Evolutionary conservation across 1,140 invertebrate genomes (phyloP).

Genomic region (Penaeus japonicus): DNA sequence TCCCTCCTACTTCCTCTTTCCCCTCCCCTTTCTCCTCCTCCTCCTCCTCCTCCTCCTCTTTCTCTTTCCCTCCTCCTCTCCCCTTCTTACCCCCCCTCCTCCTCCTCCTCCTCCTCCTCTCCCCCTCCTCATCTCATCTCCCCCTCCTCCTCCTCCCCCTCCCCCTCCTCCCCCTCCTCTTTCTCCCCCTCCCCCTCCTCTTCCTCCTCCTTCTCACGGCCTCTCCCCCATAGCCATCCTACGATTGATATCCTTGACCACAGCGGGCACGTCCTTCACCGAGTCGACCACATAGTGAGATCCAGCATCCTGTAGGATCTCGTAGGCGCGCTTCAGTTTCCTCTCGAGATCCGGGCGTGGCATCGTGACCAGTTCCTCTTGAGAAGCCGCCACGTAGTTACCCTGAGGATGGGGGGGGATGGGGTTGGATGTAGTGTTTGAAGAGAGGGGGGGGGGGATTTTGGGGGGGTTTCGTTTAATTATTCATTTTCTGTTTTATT

Average conservation of each 20-base stretch:
- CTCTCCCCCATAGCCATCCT: slow-evolving; percentile 63
- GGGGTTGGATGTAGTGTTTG: background rate
- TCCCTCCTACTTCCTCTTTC: no score
- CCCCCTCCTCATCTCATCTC: no score
- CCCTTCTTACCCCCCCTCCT: no score
- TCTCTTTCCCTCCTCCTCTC: no score
- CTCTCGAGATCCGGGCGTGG: slow-evolving; percentile 61
- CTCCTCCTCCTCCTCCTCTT: no score
- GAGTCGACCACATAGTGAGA: slow-evolving; percentile 66
- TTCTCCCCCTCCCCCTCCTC: background rate
- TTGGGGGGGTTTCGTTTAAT: background rate
- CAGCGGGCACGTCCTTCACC: slow-evolving; percentile 63
- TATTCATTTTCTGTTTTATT: background rate
- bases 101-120: no score
- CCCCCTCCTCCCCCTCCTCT: no score
- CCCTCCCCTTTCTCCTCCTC: no score
- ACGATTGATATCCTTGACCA: slow-evolving; percentile 64
- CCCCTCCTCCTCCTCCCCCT: no score
- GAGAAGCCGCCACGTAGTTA: slow-evolving; percentile 65
- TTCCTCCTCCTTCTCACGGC: slow-evolving; percentile 58
- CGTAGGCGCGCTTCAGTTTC: slow-evolving; percentile 60
- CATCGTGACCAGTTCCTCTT: slow-evolving; percentile 62
- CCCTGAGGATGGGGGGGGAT: no score
- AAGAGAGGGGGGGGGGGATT: background rate
- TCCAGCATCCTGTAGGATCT: slow-evolving; percentile 63